Percentiles rank a stretch among this genome's conserved stretches.
Conservation (phyloP, 2,888 invertebrate species). For the Thumatha senex region DNA sequence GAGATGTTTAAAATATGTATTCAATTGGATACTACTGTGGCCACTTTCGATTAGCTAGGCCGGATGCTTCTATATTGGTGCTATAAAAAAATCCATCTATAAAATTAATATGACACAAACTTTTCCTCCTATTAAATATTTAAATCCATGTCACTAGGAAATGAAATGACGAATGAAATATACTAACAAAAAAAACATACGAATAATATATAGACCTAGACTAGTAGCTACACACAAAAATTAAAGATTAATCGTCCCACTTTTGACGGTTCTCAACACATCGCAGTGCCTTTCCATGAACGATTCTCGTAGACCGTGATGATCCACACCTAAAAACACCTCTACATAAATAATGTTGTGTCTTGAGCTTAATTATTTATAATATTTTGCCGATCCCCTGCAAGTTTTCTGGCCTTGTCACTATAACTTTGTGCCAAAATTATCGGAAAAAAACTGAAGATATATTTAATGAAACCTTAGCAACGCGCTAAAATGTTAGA, state of each 20-base stretch:
- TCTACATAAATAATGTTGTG: conserved; percentile 50
- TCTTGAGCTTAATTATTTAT: conserved; percentile 78
- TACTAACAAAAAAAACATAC: too few relatives aligned
- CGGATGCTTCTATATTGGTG: too few relatives aligned
- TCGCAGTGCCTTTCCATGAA: conserved; percentile 59
- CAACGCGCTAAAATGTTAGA: background rate
- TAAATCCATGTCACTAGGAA: too few relatives aligned
- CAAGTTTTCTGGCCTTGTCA: conserved; percentile 65
- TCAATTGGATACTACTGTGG: too few relatives aligned
- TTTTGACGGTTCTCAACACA: conserved; percentile 17
- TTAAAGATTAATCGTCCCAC: conserved; percentile 3
- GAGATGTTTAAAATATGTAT: too few relatives aligned
- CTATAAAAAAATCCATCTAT: too few relatives aligned
- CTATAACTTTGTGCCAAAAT: conserved; percentile 73
- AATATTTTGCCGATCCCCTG: conserved; percentile 68
- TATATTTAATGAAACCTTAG: conserved; percentile 25
- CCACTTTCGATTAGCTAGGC: too few relatives aligned
- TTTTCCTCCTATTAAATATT: too few relatives aligned
- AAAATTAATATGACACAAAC: too few relatives aligned
- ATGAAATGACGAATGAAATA: too few relatives aligned
- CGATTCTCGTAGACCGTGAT: conserved; percentile 45
- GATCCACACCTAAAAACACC: conserved; percentile 50
- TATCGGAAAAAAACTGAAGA: conserved; percentile 47
- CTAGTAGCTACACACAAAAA: background rate
- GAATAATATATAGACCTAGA: too few relatives aligned